A percentile compares a stretch with the other conserved stretches of the same genome.
phyloP scores from a whole-genome alignment of 30 jellyfish, hydroid and myxozoan species.

The Aurelia coerulea region DNA sequence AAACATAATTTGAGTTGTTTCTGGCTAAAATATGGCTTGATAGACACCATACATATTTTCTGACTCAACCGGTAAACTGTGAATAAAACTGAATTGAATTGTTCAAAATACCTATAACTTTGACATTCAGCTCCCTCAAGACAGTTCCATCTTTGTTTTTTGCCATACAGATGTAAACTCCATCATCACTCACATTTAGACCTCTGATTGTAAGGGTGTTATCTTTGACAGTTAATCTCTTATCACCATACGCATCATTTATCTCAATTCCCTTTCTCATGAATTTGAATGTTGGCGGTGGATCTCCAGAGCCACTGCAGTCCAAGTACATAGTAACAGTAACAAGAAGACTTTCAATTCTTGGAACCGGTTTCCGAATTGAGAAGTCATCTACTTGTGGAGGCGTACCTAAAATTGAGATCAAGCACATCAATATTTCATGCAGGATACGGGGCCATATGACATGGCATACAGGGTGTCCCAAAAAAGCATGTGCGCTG shows the following conservation, averaged over 20 bases:
- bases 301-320: conserved; percentile 98
- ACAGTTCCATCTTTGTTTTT: conserved; percentile 62
- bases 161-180: conserved; percentile 66
- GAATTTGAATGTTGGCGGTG: conserved; percentile 77
- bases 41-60: no score
- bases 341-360: conserved; percentile 63
- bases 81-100: no score
- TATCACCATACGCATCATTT: conserved; percentile 28
- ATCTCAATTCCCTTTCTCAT: conserved; percentile 21
- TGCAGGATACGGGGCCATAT: not conserved
- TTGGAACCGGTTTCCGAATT: conserved; percentile 41
- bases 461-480: no score
- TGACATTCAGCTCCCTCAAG: conserved; percentile 49
- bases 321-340: conserved; percentile 50
- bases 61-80: no score
- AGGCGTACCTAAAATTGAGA: conserved; percentile 36
- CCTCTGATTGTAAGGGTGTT: conserved; percentile 15
- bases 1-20: no score
- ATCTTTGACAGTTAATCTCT: conserved; percentile 46
- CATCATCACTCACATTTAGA: conserved; percentile 58
- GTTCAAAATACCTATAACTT: conserved; percentile 10
- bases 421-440: not conserved
- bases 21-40: no score
- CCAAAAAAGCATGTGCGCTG: no score
- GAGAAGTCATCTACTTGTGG: conserved; percentile 51